Evolutionary conservation across 2,888 invertebrate species (phyloP).

Genomic region (Cartodere bifasciata): DNA sequence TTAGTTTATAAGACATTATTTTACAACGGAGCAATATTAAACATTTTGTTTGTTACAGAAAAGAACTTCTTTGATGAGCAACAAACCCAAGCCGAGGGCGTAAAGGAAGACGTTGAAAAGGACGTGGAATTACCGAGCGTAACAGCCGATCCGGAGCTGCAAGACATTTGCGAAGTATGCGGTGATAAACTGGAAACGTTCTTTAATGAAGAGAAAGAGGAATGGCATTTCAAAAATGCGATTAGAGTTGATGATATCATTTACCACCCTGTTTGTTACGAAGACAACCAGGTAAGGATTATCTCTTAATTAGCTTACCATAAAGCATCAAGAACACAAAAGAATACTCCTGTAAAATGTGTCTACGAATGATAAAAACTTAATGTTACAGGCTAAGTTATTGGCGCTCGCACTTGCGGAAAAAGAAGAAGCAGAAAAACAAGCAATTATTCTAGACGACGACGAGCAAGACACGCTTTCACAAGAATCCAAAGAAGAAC

Average conservation of each 20-base stretch:
- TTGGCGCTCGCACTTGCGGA: conserved; percentile 1
- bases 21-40: conserved; percentile 3
- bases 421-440: conserved; percentile 34
- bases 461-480: conserved; percentile 32
- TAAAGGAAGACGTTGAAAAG: conserved; percentile 44
- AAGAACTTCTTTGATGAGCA: conserved; percentile 79
- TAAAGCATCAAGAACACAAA: conserved; percentile 1
- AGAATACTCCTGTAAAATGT: background rate
- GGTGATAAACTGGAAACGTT: conserved; percentile 88
- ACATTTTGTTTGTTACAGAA: conserved; percentile 39
- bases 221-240: conserved; percentile 89
- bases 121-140: conserved; percentile 57
- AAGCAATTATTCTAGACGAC: conserved; percentile 33
- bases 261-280: conserved; percentile 84
- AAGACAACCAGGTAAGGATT: conserved; percentile 61
- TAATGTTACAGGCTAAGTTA: background rate
- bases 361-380: background rate
- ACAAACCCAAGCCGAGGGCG: conserved; percentile 41
- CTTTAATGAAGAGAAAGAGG: conserved; percentile 94
- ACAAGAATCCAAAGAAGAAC: conserved; percentile 26
- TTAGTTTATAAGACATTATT: conserved; percentile 24
- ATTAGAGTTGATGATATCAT: conserved; percentile 59
- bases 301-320: background rate
- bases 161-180: conserved; percentile 74
- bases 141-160: conserved; percentile 51